phyloP scores from a whole-genome alignment of 2,888 invertebrate species.

The Orthosia gracilis region DNA sequence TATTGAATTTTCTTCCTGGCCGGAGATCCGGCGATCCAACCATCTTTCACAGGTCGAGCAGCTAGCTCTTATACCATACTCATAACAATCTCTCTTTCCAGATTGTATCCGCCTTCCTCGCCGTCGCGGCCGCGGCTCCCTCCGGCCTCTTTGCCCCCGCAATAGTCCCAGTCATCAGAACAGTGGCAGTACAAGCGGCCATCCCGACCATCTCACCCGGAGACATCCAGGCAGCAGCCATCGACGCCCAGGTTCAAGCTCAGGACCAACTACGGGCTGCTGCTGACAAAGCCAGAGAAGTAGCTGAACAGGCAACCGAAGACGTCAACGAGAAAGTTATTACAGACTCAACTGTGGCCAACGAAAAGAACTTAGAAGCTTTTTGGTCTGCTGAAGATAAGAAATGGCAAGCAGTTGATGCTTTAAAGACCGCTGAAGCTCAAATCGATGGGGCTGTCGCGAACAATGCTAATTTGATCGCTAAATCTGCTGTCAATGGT shows the following conservation, averaged over 20 bases:
- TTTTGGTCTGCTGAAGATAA: constrained; percentile 84
- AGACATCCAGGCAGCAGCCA: constrained; percentile 85
- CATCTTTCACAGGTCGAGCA: too few relatives aligned
- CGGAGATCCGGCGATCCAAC: too few relatives aligned
- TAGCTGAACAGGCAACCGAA: constrained; percentile 75
- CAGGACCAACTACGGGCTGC: constrained; percentile 77
- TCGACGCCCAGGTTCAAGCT: constrained; percentile 77
- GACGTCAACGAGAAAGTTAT: constrained; percentile 75
- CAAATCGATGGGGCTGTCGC: constrained; percentile 80
- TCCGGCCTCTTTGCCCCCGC: constrained; percentile 67
- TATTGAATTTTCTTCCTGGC: too few relatives aligned
- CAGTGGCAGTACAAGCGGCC: constrained; percentile 67
- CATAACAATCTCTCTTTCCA: constrained; percentile 60
- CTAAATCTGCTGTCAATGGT: constrained; percentile 70
- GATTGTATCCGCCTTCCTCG: constrained; percentile 81
- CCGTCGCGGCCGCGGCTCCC: constrained; percentile 82
- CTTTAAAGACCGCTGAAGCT: constrained; percentile 81
- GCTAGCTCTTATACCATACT: not conserved
- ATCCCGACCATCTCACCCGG: constrained; percentile 80
- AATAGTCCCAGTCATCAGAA: constrained; percentile 55
- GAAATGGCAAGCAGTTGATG: constrained; percentile 86
- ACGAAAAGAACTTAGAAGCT: constrained; percentile 74
- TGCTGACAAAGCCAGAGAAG: constrained; percentile 76
- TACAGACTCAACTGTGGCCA: constrained; percentile 73
- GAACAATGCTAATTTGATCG: constrained; percentile 72